Conservation (phyloP, 2,888 invertebrate species). For the Helleia helle region DNA sequence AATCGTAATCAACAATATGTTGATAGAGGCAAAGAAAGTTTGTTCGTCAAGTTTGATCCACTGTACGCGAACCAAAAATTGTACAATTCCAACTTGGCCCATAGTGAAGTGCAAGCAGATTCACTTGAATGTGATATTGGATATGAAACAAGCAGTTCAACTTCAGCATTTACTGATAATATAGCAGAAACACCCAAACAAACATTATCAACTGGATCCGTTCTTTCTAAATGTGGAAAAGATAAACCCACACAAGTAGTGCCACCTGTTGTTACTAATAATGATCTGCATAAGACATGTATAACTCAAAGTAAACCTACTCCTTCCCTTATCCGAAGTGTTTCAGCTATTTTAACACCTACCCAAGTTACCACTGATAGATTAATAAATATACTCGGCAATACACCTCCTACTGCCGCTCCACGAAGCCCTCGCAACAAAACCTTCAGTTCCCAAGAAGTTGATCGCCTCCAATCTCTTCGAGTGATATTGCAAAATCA, state of each 20-base stretch:
- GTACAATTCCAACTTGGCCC: conserved; percentile 22
- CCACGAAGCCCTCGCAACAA: conserved; percentile 45
- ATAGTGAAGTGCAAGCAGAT: conserved; percentile 33
- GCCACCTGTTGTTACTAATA: conserved; percentile 51
- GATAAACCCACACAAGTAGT: conserved; percentile 63
- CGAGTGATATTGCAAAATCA: conserved; percentile 52
- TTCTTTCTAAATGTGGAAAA: conserved; percentile 28
- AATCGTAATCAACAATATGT: conserved; percentile 40
- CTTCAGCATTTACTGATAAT: conserved; percentile 42
- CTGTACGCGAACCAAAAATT: conserved; percentile 45
- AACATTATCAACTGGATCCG: conserved; percentile 37
- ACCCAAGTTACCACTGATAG: conserved; percentile 53
- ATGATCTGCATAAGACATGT: conserved; percentile 32
- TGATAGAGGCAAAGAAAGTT: conserved; percentile 73
- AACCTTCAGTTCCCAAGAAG: conserved; percentile 34
- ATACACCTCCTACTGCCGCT: conserved; percentile 51
- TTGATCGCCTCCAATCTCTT: conserved; percentile 47
- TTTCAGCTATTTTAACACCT: conserved; percentile 57
- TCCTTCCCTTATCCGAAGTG: conserved; percentile 54
- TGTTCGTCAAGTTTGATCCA: conserved; percentile 79
- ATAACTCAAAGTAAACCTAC: conserved; percentile 29
- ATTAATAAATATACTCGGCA: conserved; percentile 52
- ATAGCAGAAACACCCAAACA: conserved; percentile 38
- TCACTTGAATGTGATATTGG: conserved; percentile 50
- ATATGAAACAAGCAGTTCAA: conserved; percentile 58